A percentile compares a stretch with the other conserved stretches of the same genome.
Evolutionary conservation across 2,797 vertebrate genomes (phyloP).

Genomic region (Tolypeutes matacus): DNA sequence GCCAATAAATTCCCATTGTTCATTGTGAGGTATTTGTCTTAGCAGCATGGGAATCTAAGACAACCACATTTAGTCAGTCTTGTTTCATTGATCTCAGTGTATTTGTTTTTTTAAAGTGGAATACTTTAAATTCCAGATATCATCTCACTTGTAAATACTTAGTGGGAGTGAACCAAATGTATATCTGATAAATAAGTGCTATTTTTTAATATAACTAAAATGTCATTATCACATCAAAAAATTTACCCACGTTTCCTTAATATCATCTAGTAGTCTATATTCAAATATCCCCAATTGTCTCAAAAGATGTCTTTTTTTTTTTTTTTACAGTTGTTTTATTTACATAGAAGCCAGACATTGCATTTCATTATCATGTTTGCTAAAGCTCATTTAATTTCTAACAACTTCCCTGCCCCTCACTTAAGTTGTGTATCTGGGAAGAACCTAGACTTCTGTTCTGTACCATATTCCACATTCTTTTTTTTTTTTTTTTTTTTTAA

Average conservation of each 20-base stretch:
- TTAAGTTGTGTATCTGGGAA: slow-evolving; percentile 25
- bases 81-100: neutral
- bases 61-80: neutral
- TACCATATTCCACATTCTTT: neutral
- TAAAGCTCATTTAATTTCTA: slow-evolving; percentile 49
- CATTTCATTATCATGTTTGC: slow-evolving; percentile 32
- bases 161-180: neutral
- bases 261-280: neutral
- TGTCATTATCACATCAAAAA: neutral
- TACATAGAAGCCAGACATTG: slow-evolving; percentile 46
- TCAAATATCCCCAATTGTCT: slow-evolving; percentile 1
- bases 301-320: neutral
- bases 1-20: too few relatives aligned
- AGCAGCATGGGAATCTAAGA: too few relatives aligned
- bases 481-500: too few relatives aligned
- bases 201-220: neutral
- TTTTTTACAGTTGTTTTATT: neutral
- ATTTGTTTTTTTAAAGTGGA: neutral
- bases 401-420: neutral
- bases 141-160: slow-evolving; percentile 31
- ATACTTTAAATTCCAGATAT: neutral
- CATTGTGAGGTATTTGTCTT: too few relatives aligned
- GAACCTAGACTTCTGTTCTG: neutral
- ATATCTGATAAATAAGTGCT: neutral
- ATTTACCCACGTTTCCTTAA: slow-evolving; percentile 1